Percentiles rank a stretch among this genome's conserved stretches.
Conservation (phyloP, 2,797 vertebrate species). For the Halcyon leucocephala region DNA sequence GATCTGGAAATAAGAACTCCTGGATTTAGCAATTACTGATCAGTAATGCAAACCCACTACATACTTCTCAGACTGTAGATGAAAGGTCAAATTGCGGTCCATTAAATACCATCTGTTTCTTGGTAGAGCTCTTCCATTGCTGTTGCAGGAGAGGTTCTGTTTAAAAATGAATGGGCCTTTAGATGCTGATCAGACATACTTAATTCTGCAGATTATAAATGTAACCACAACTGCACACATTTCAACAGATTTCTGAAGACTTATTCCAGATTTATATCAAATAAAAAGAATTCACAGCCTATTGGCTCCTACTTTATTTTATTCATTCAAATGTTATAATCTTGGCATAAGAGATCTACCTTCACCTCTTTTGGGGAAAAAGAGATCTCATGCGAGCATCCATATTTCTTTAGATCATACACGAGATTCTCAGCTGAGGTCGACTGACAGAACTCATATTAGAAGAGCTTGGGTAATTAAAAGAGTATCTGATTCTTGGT, state of each 20-base stretch:
- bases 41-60: background rate
- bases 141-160: background rate
- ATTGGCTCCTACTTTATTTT: background rate
- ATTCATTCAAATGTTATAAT: background rate
- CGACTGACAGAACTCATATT: background rate
- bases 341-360: background rate
- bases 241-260: background rate
- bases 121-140: background rate
- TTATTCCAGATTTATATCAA: background rate
- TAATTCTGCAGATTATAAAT: background rate
- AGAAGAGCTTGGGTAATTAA: background rate
- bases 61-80: background rate
- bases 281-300: background rate
- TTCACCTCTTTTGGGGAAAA: background rate
- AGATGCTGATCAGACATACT: background rate
- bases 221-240: background rate
- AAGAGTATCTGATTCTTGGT: background rate
- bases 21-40: background rate
- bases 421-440: background rate
- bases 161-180: background rate
- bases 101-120: background rate
- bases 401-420: background rate
- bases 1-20: background rate
- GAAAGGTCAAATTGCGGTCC: background rate
- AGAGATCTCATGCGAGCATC: background rate